A percentile compares a stretch with the other conserved stretches of the same genome.
These are phyloP conservation scores for Acanthopagrus latus DNA, from an alignment of 2,797 vertebrate genomes.

Conservation along the genomic window DNA sequence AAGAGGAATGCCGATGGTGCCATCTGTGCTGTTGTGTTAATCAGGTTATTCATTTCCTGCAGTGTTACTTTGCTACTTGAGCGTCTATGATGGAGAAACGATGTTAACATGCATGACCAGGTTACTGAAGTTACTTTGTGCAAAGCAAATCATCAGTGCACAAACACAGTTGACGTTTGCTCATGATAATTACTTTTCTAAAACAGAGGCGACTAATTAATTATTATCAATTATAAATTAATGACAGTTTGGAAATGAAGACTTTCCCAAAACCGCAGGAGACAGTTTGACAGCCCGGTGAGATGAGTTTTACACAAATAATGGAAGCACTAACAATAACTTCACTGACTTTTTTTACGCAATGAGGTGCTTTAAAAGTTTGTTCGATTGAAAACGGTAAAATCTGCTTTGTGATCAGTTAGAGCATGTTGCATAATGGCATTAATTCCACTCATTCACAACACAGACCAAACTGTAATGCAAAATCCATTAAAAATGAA, in stretches of 20 bases:
- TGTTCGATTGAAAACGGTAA: background rate
- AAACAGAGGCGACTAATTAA: background rate
- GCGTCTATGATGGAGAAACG: background rate
- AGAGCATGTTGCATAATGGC: background rate
- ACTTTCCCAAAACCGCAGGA: background rate
- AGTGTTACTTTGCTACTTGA: background rate
- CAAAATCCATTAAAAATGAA: background rate
- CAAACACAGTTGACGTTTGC: background rate
- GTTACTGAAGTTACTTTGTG: background rate
- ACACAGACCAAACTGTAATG: slow-evolving; percentile 2
- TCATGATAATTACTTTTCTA: slow-evolving; percentile 4
- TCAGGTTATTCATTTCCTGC: background rate
- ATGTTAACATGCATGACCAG: background rate
- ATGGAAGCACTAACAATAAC: background rate
- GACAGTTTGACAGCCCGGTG: background rate
- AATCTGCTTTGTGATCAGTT: background rate
- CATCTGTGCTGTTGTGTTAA: background rate
- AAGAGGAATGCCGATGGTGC: background rate
- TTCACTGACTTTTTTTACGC: background rate
- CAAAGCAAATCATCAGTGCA: background rate
- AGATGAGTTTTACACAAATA: slow-evolving; percentile 14
- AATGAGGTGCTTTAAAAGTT: background rate
- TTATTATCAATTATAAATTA: too few species aligned
- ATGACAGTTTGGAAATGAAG: too few species aligned
- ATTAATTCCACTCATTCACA: slow-evolving; percentile 7